phyloP scores from a whole-genome alignment of 2,797 vertebrate genomes.

The Rousettus madagascariensis region DNA sequence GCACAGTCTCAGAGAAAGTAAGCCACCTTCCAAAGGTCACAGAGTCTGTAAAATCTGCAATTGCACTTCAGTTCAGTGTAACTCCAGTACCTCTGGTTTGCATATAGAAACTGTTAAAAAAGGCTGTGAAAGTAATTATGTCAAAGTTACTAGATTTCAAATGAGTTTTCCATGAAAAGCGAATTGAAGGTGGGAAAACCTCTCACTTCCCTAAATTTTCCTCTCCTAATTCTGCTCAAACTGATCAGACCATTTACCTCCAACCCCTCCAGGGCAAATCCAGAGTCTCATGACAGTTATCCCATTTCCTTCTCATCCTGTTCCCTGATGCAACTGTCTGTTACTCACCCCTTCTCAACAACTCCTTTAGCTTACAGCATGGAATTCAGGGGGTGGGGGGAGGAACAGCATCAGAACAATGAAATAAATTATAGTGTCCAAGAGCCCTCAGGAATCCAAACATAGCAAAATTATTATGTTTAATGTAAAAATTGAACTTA shows the following conservation, averaged over 20 bases:
- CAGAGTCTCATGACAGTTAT: background rate
- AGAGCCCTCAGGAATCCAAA: conserved; percentile 73
- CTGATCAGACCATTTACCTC: background rate
- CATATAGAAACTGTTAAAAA: background rate
- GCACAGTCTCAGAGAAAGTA: background rate
- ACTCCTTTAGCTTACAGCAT: background rate
- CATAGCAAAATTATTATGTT: conserved; percentile 78
- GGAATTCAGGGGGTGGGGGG: background rate
- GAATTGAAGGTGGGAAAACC: background rate
- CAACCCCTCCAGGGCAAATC: background rate
- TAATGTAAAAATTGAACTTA: conserved; percentile 78
- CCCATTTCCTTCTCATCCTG: background rate
- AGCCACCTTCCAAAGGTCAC: background rate
- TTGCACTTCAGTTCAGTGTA: background rate
- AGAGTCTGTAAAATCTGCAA: background rate
- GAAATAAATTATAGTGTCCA: conserved; percentile 70
- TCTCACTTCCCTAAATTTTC: background rate
- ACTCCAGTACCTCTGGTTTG: background rate
- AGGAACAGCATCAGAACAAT: conserved; percentile 3
- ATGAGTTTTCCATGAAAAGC: background rate
- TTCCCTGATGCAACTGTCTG: background rate
- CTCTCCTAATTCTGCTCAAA: background rate
- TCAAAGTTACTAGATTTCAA: background rate
- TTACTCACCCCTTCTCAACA: background rate
- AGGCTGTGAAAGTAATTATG: background rate